These are phyloP conservation scores for Hylyphantes graminicola DNA, from an alignment of 1,140 invertebrate species.

Conservation along the genomic window DNA sequence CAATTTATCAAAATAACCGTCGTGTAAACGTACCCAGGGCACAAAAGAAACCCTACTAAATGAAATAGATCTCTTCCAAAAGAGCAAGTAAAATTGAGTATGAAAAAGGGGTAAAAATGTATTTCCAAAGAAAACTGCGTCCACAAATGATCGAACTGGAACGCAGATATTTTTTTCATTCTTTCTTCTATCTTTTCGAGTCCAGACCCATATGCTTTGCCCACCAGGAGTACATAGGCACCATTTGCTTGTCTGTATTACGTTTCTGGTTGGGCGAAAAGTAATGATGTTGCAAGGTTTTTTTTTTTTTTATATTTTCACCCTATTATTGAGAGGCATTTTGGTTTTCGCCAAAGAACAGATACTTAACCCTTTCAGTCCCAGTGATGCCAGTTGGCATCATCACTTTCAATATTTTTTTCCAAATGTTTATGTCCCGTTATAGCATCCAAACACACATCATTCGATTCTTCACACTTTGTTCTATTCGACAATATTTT, in stretches of 20 bases:
- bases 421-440: no score
- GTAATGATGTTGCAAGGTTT: conserved; percentile 50
- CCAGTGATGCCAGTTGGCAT: no score
- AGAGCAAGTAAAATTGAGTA: conserved; percentile 14
- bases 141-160: conserved; percentile 39
- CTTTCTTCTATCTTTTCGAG: conserved; percentile 31
- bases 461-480: no score
- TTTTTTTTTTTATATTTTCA: not conserved
- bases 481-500: no score
- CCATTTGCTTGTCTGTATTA: conserved; percentile 51
- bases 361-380: no score
- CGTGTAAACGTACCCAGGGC: conserved; percentile 25
- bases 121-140: conserved; percentile 53
- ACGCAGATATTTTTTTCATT: conserved; percentile 1
- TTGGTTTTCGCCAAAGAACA: no score
- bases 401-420: no score
- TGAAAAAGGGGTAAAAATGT: conserved; percentile 13
- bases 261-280: conserved; percentile 47
- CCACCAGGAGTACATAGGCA: conserved; percentile 36
- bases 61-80: conserved; percentile 33
- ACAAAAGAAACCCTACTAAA: conserved; percentile 13
- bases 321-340: not conserved
- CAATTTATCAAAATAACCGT: conserved; percentile 52
- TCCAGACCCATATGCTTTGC: conserved; percentile 30
- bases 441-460: no score